Evolutionary conservation across 2,888 invertebrate species (phyloP), one percentile per base, ranked within the genome.

Genomic region (Tetheella fluctuosa): DNA sequence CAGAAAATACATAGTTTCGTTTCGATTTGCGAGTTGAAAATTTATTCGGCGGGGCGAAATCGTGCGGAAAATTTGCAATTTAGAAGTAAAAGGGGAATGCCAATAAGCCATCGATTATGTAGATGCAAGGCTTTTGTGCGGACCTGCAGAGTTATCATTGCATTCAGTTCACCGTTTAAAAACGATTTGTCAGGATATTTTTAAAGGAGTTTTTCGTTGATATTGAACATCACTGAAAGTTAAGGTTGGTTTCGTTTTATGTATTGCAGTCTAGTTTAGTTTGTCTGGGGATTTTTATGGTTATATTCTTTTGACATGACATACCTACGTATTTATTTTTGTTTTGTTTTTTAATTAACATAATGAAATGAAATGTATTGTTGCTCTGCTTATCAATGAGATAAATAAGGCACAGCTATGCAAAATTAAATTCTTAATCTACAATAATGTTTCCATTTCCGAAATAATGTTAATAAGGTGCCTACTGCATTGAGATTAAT

Each of bases 51-150:
- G 78, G 84, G 80, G 79, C 82, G 88, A 91, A 91, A 91, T 93
- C 91, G 92, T 89, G 91, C 84, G 89, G 91, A 93, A 93, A 92
- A 93, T 93, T 92, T 91, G 91, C 92, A 91, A 91, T 93, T 93
- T 92, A 89, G 88, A 90, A 91, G 90, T 91, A 90, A 90, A 88
- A 86, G 87, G 89, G 90, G 91, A 90, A 90, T 84, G 85, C 84
- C 91, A 91, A 91, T 92, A 92, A 90, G 89, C 89, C 88, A 90
- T 91, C 91, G 91, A 91, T 92, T 91, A 92, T 92, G 91, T 83
- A 91, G 90, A 91, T 91, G 89, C 90, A 89, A 82, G 84, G 80
- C 87, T 87, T 89, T 91, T 90, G 89, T 89, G 85, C 85, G 82
- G 76, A 81, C 79, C 77, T 88, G 86, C 85, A 83, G 80, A 84